Evolutionary conservation across 1,140 invertebrate genomes (phyloP).

Genomic region (Euwallacea similis): DNA sequence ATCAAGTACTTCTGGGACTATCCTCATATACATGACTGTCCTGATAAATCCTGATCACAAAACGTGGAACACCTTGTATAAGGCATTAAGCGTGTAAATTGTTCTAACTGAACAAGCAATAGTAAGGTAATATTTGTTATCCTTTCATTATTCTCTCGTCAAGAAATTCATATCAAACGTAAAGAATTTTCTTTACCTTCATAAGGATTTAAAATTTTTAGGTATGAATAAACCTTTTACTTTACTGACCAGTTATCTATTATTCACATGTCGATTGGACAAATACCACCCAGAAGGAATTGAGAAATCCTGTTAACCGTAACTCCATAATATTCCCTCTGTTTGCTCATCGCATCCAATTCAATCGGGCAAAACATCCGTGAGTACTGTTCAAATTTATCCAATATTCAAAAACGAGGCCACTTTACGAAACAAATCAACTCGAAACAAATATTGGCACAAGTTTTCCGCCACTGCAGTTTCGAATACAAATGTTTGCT

Average conservation of each 20-base stretch:
- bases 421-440: conserved; percentile 40
- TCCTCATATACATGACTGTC: too few species aligned
- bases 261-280: background rate
- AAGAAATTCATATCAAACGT: too few species aligned
- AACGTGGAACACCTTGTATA: too few species aligned
- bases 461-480: conserved; percentile 46
- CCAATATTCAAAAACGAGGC: conserved; percentile 34
- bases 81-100: too few species aligned
- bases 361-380: conserved; percentile 18
- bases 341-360: conserved; percentile 27
- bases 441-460: conserved; percentile 46
- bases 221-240: too few species aligned
- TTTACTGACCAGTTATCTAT: background rate
- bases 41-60: too few species aligned
- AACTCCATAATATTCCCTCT: conserved; percentile 30
- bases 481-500: conserved; percentile 48
- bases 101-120: too few species aligned
- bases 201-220: too few species aligned
- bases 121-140: too few species aligned
- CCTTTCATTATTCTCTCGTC: too few species aligned
- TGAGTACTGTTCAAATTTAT: conserved; percentile 31
- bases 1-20: too few species aligned
- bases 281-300: conserved; percentile 10
- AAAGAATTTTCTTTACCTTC: too few species aligned
- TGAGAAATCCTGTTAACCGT: conserved; percentile 18